Conservation (phyloP, 2,888 invertebrate species). For the Coelinius sp. region DNA sequence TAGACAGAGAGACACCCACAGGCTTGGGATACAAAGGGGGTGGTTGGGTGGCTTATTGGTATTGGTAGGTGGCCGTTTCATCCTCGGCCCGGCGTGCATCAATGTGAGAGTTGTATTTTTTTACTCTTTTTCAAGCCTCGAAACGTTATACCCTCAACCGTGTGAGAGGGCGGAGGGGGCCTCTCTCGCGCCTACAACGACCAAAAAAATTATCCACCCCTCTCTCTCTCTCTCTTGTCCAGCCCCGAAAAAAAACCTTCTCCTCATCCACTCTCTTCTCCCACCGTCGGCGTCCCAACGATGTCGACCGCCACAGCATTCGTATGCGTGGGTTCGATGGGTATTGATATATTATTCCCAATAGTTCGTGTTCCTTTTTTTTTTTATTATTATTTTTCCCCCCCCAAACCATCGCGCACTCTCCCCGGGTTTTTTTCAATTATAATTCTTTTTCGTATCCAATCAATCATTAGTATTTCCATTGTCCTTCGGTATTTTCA, state of each 20-base stretch:
- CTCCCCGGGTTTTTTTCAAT: constrained; percentile 69
- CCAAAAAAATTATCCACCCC: neutral
- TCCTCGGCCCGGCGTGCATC: constrained; percentile 58
- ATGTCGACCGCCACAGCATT: constrained; percentile 59
- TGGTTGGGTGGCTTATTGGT: constrained; percentile 60
- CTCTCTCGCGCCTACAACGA: constrained; percentile 29
- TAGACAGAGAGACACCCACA: constrained; percentile 9
- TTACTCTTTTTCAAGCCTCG: constrained; percentile 48
- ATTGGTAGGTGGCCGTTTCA: constrained; percentile 67
- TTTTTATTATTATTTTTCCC: constrained; percentile 39
- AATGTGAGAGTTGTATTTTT: constrained; percentile 68
- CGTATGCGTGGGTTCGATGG: constrained; percentile 71
- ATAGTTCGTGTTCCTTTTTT: constrained; percentile 66
- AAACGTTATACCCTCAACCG: constrained; percentile 25
- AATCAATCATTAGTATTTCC: constrained; percentile 72
- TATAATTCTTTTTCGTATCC: constrained; percentile 72
- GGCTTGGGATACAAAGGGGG: constrained; percentile 44
- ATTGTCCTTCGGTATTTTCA: constrained; percentile 71
- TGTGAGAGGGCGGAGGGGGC: neutral
- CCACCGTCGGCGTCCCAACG: constrained; percentile 21
- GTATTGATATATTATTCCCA: constrained; percentile 71
- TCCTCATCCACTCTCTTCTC: constrained; percentile 9
- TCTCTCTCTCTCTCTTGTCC: constrained; percentile 1
- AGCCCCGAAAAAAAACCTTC: constrained; percentile 43
- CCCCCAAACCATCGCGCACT: constrained; percentile 48